A percentile compares a stretch with the other conserved stretches of the same genome.
phyloP scores from a whole-genome alignment of 2,113 vertebrate species.

The Lamprotornis superbus region DNA sequence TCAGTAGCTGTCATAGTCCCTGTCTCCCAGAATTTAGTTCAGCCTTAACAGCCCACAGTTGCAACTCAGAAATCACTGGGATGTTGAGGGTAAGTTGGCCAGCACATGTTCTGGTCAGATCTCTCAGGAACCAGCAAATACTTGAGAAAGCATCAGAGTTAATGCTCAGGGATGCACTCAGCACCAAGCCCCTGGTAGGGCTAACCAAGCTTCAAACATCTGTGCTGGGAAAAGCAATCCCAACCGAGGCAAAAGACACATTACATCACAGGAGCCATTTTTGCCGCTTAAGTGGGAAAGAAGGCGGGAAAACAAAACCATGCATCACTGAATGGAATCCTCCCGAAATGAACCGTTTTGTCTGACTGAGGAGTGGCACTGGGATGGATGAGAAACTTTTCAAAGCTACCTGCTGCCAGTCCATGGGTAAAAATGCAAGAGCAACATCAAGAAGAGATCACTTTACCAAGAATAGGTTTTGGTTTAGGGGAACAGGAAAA shows the following conservation, averaged over 20 bases:
- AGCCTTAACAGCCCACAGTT: neutral
- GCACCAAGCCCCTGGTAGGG: neutral
- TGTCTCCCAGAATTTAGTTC: neutral
- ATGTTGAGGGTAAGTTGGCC: neutral
- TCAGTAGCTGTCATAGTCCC: neutral
- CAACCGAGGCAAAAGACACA: neutral
- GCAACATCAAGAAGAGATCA: neutral
- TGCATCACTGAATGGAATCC: neutral
- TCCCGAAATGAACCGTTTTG: neutral
- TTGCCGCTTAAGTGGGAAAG: neutral
- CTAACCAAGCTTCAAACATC: neutral
- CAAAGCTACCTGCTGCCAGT: neutral
- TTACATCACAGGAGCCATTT: neutral
- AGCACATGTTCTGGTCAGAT: neutral
- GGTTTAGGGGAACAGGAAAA: neutral
- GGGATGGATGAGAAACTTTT: neutral
- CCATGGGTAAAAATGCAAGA: neutral
- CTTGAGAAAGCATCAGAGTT: neutral
- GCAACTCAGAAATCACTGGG: neutral
- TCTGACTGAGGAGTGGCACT: accelerated
- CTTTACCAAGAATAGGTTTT: neutral
- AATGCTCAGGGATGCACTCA: neutral
- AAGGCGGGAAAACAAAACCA: neutral
- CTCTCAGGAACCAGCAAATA: neutral
- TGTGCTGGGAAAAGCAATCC: neutral